These are phyloP conservation scores for Zoanthus sansibaricus DNA, from an alignment of 92 coral and sea anemone species.

Conservation along the genomic window DNA sequence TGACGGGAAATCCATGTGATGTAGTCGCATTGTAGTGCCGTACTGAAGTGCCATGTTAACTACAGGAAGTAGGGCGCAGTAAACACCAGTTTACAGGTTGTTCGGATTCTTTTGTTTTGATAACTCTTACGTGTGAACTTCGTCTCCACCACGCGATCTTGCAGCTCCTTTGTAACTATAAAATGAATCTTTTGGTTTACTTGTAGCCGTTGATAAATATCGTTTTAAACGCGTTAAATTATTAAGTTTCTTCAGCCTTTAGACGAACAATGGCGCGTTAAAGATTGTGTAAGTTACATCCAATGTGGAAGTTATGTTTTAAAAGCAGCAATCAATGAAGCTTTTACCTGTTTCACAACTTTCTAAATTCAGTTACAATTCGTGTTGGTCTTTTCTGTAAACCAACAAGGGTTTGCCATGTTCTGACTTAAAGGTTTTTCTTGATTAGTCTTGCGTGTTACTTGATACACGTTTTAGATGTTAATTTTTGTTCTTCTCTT, in stretches of 20 bases:
- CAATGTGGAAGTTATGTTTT: not conserved
- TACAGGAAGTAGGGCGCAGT: slow-evolving; percentile 13
- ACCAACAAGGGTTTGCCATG: not conserved
- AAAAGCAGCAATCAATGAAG: not conserved
- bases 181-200: not conserved
- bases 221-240: slow-evolving; percentile 5
- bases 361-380: slow-evolving; percentile 3
- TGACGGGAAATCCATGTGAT: slow-evolving; percentile 80
- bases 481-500: not conserved
- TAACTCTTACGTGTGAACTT: slow-evolving; percentile 41
- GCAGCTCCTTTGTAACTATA: slow-evolving; percentile 19
- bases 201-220: not conserved
- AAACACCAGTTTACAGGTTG: slow-evolving; percentile 38
- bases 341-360: not conserved
- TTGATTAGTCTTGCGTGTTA: not conserved
- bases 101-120: slow-evolving; percentile 32
- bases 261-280: slow-evolving; percentile 11
- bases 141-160: slow-evolving; percentile 35
- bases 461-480: not conserved
- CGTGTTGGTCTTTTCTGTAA: not conserved
- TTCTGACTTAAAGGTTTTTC: not conserved
- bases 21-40: slow-evolving; percentile 78
- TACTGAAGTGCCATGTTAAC: slow-evolving; percentile 74
- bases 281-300: not conserved
- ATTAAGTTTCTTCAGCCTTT: not conserved